phyloP scores from a whole-genome alignment of 2,888 invertebrate species.

The Amiota communis region DNA sequence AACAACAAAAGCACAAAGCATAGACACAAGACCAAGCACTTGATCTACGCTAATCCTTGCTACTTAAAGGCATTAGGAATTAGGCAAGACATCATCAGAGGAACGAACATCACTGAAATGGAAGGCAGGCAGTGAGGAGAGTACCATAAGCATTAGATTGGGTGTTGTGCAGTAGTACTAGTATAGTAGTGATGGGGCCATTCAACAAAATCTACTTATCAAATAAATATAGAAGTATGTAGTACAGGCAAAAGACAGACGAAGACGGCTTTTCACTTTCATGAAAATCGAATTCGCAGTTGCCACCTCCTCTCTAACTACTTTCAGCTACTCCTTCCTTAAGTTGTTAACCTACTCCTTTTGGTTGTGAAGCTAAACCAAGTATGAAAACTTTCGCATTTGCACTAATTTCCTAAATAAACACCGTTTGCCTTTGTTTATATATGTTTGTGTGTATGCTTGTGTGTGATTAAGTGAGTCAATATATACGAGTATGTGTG shows the following conservation, averaged over 20 bases:
- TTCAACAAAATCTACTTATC: too few species aligned
- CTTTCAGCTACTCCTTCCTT: too few species aligned
- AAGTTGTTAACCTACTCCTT: too few species aligned
- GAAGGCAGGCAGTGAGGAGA: too few species aligned
- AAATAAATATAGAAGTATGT: neutral
- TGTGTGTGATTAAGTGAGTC: neutral
- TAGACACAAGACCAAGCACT: neutral
- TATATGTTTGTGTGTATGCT: too few species aligned
- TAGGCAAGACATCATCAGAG: neutral
- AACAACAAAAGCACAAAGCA: neutral
- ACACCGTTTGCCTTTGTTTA: slow-evolving; percentile 16
- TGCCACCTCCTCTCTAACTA: too few species aligned
- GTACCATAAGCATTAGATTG: too few species aligned
- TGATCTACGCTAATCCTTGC: slow-evolving; percentile 5
- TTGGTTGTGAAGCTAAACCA: neutral
- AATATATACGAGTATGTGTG: neutral
- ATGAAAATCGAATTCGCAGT: too few species aligned
- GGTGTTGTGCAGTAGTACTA: too few species aligned
- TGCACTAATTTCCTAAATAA: slow-evolving; percentile 29
- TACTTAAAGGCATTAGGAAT: slow-evolving; percentile 11
- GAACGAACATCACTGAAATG: too few species aligned
- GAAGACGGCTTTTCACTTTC: too few species aligned
- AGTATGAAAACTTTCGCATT: slow-evolving; percentile 22
- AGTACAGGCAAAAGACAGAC: neutral
- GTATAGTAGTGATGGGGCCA: too few species aligned